Base-by-base conservation (phyloP, 2,113 vertebrate genomes). In the Guaruba guarouba region DNA sequence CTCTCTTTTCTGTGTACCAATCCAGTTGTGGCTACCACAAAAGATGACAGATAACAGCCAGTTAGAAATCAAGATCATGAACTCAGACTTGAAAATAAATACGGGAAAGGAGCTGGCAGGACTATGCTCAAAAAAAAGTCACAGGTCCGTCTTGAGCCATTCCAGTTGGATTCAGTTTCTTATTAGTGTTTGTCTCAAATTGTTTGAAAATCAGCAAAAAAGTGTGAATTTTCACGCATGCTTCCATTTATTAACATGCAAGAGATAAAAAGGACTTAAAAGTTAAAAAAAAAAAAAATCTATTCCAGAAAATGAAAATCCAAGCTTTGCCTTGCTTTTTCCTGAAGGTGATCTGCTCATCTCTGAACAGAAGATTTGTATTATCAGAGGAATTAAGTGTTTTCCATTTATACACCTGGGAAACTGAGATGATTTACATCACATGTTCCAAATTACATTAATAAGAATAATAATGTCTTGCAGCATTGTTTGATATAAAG, bases 401-500 rank as follows among this genome's bases (percentile, higher is more conserved):
- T 81, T 81, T 88, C 29, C 61, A 79, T 82, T 76, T 77, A 73
- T 78, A 62, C 19, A 73, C 23, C 24, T 86, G 64, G 23, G 14
- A 84, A 90, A 73, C 9, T 37, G 27, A 44, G 25, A 24, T 91
- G 29, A 90, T 90, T 93, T 93, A 61, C 81, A 54, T 86, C 52
- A 78, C 39, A 49, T 57, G 14, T 68, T 88, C 33, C 43, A 93
- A 88, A 93, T 49, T 75, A 35, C 25, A 61, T 86, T 69, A 82
- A 24, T 71, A 79, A 88, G 24, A 91, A 70, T 81, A 93, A 94
- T 77, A 88, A 68, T 27, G 2, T 90, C 27, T 88, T 51, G 44
- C 17, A 90, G 23, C 9, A 82, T 57, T 85, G 46, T 62, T 66
- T 88, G 39, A 76, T 81, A 95, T 29, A 77, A 94, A 95, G 93